These are phyloP conservation scores for Acrobasis suavella DNA, from an alignment of 2,888 invertebrate genomes.

Conservation along the genomic window DNA sequence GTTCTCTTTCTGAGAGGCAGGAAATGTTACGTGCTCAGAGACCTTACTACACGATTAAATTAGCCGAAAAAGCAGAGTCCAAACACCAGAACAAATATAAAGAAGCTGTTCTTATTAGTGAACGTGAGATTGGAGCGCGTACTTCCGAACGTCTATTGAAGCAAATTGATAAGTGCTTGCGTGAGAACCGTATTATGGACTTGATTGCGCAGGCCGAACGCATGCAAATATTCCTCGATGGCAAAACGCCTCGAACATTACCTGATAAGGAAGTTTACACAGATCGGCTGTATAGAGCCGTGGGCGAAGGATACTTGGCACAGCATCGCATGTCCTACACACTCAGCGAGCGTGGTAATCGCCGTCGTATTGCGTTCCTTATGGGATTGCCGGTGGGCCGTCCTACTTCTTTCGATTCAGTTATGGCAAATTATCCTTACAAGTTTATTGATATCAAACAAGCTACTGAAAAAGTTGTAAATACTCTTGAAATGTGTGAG, in stretches of 20 bases:
- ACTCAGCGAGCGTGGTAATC: constrained; percentile 70
- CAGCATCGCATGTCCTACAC: constrained; percentile 71
- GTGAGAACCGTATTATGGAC: constrained; percentile 62
- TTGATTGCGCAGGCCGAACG: constrained; percentile 69
- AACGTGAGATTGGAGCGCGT: constrained; percentile 64
- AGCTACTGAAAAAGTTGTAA: constrained; percentile 60
- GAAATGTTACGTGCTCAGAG: constrained; percentile 72
- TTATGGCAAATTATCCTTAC: constrained; percentile 72
- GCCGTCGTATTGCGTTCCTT: constrained; percentile 71
- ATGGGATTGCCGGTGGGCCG: constrained; percentile 72
- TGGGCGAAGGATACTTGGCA: constrained; percentile 69
- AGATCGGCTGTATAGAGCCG: constrained; percentile 67
- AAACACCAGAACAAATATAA: constrained; percentile 67
- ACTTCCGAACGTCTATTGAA: constrained; percentile 63
- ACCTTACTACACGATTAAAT: constrained; percentile 71
- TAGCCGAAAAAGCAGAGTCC: constrained; percentile 70
- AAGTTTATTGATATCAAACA: constrained; percentile 69
- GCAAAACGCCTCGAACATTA: constrained; percentile 64
- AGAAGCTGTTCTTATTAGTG: constrained; percentile 57
- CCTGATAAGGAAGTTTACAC: constrained; percentile 70
- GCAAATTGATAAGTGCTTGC: constrained; percentile 62
- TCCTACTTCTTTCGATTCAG: constrained; percentile 73
- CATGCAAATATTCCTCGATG: constrained; percentile 72
- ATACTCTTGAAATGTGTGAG: constrained; percentile 71
- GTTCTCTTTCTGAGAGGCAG: constrained; percentile 66